phyloP scores from a whole-genome alignment of 2,888 invertebrate species.

The Agonopterix subpropinquella region DNA sequence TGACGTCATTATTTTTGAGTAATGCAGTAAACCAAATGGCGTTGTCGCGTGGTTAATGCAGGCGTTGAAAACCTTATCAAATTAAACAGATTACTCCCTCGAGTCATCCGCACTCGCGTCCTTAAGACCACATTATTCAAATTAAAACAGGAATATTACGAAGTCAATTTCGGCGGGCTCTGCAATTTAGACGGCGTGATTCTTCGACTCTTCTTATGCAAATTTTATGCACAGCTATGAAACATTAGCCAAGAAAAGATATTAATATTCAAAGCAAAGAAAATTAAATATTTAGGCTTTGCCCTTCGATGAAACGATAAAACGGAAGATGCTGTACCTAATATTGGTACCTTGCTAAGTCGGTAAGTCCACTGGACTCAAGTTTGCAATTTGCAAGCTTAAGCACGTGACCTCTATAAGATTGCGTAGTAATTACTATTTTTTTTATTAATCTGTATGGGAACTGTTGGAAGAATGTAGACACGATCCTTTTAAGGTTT shows the following conservation, averaged over 20 bases:
- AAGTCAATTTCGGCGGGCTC: slow-evolving; percentile 34
- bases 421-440: no score
- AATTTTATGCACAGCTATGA: slow-evolving; percentile 35
- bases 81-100: slow-evolving; percentile 37
- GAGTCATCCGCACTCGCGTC: slow-evolving; percentile 11
- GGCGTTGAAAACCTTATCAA: slow-evolving; percentile 21
- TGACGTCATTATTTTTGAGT: no score
- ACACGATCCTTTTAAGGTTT: no score
- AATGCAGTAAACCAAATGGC: not conserved
- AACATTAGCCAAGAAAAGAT: slow-evolving; percentile 15
- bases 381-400: no score
- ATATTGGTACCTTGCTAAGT: no score
- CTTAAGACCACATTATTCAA: slow-evolving; percentile 34
- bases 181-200: slow-evolving; percentile 17
- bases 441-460: no score
- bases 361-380: no score
- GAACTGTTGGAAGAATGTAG: no score
- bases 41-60: slow-evolving; percentile 11
- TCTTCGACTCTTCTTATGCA: slow-evolving; percentile 18
- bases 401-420: no score
- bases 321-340: no score
- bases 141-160: slow-evolving; percentile 42
- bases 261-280: slow-evolving; percentile 14
- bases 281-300: slow-evolving; percentile 3
- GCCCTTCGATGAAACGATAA: not conserved